Conservation (phyloP, 2,113 vertebrate species). For the Halcyon senegalensis region DNA sequence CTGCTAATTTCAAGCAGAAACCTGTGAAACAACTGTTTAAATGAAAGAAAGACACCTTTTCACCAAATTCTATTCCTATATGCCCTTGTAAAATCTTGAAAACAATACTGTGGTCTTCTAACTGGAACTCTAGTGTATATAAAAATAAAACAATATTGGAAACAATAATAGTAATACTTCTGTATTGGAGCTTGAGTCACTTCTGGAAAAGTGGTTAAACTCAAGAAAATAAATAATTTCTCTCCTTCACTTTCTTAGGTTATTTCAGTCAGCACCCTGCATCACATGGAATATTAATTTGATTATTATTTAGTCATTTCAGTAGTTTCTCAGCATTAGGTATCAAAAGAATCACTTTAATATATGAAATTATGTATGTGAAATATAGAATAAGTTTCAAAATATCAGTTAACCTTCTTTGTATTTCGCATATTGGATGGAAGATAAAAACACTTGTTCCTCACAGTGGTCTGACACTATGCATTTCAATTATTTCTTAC, state of each 20-base stretch:
- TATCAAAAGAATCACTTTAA: neutral
- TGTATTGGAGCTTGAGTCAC: neutral
- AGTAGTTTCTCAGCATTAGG: neutral
- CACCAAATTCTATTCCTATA: neutral
- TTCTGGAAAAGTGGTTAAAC: neutral
- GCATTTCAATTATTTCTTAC: constrained; percentile 11
- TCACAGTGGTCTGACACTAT: constrained; percentile 6
- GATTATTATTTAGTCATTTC: neutral
- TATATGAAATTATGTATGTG: neutral
- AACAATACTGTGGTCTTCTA: neutral
- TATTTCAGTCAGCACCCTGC: neutral
- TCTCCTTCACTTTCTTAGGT: neutral
- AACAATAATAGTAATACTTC: neutral
- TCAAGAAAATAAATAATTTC: neutral
- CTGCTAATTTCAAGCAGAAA: neutral
- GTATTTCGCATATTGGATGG: neutral
- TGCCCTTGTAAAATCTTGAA: neutral
- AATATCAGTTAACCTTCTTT: neutral
- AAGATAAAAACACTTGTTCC: constrained; percentile 1
- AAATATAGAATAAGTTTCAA: neutral
- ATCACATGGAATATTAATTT: neutral
- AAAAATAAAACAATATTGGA: neutral
- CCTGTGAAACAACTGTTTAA: neutral
- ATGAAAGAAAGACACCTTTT: neutral
- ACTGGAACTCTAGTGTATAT: neutral